Evolutionary conservation across 2,113 vertebrate species (phyloP).

Genomic region (Sylvietta virens): DNA sequence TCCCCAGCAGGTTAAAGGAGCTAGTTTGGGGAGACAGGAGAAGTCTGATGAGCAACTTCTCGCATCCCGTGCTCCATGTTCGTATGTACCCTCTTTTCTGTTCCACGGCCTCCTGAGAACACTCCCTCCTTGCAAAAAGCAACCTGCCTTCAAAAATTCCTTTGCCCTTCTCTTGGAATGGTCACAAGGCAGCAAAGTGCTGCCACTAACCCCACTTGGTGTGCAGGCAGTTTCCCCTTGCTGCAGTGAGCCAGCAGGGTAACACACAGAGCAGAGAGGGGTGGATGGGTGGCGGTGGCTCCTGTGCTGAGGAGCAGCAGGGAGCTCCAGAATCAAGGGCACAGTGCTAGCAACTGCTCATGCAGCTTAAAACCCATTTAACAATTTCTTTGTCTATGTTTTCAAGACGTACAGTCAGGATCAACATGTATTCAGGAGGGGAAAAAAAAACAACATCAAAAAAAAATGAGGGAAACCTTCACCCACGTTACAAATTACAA

Average conservation of each 20-base stretch:
- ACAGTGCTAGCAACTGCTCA: neutral
- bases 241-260: neutral
- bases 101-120: neutral
- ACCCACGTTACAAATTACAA: neutral
- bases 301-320: neutral
- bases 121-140: neutral
- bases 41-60: neutral
- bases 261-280: neutral
- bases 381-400: neutral
- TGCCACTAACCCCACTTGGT: neutral
- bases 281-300: rapidly evolving
- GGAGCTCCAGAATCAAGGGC: neutral
- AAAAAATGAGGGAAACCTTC: neutral
- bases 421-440: neutral
- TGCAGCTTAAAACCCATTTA: neutral
- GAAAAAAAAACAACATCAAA: neutral
- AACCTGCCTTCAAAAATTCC: neutral
- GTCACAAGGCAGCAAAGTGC: neutral
- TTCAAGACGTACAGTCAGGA: neutral
- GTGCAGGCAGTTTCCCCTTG: neutral
- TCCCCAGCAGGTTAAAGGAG: neutral
- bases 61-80: rapidly evolving
- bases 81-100: neutral
- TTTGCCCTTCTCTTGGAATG: neutral
- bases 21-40: neutral